A percentile compares a stretch with the other conserved stretches of the same genome.
These are phyloP conservation scores for Esox masquinongy DNA, from an alignment of 2,797 vertebrate genomes.

Conservation along the genomic window DNA sequence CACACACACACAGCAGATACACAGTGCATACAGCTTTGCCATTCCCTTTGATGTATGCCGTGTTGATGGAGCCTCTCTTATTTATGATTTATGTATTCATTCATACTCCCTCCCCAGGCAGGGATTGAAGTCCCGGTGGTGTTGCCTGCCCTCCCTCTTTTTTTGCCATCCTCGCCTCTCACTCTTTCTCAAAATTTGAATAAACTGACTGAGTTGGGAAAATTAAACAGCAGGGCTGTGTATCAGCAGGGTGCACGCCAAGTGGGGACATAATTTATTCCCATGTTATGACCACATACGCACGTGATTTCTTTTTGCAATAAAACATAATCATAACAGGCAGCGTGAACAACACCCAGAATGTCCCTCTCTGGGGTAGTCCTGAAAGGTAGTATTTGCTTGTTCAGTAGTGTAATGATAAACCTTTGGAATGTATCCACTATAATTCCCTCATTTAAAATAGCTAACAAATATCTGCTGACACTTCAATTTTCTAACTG, in stretches of 20 bases:
- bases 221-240: neutral
- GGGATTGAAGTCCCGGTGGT: slow-evolving; percentile 3
- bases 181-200: neutral
- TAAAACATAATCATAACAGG: neutral
- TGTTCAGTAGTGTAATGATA: neutral
- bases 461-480: neutral
- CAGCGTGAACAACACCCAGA: neutral
- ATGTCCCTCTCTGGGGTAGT: neutral
- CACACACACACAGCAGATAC: neutral
- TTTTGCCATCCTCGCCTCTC: neutral
- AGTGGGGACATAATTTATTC: neutral
- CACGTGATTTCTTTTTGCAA: neutral
- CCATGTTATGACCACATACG: neutral
- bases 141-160: neutral
- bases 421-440: neutral
- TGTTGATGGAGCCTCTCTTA: slow-evolving; percentile 5
- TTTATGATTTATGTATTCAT: slow-evolving; percentile 30
- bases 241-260: neutral
- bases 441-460: neutral
- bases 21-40: slow-evolving; percentile 3
- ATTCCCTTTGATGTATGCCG: slow-evolving; percentile 21
- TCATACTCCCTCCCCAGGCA: slow-evolving; percentile 10
- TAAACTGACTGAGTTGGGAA: slow-evolving; percentile 8
- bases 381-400: neutral
- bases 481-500: no score